Base-by-base conservation (phyloP, 2,888 invertebrate species). In the Thymelicus lineola region DNA sequence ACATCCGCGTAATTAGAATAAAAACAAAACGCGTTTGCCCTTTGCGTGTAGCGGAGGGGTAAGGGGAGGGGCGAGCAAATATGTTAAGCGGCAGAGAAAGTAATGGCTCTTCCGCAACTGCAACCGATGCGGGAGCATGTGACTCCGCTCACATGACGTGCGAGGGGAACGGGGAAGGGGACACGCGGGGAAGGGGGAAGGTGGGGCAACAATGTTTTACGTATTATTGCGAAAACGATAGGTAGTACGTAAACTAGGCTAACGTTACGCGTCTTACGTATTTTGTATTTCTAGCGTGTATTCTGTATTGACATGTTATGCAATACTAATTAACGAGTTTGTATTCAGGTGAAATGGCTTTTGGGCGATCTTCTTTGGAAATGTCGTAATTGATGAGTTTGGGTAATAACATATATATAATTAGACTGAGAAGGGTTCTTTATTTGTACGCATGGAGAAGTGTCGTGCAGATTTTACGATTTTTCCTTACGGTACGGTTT, bases 61-160 rank as follows among this genome's bases (percentile, higher is more conserved):
- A 28, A 5, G 3, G 28, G 28, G 28, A 28, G 28, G 28, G 77
- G 75, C 65, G 63, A 62, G 72, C 73, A 78, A 76, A 77, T 77
- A 80, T 74, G 79, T 76, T 75, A 76, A 79, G 74, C 78, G 76
- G 71, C 72, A 75, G 85, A 85, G 86, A 87, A 87, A 87, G 86
- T 85, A 74, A 71, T 69, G 66, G 3, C 55, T 79, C 86, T 89
- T 89, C 87, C 87, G 89, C 77, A 80, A 86, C 81, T 80, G 81
- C 85, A 80, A 78, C 74, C 74, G 75, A 77, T 80, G 76, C 74
- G 72, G 78, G 77, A 83, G 78, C 83, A 85, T 85, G 84, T 84
- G 84, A 84, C 82, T 82, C 71, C 75, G 80, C 77, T 84, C 88
- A 88, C 84, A 82, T 87, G 88, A 86, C 83, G 75, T 74, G 73